phyloP scores from a whole-genome alignment of 2,113 vertebrate species.

The Rhadina sibilatrix region DNA sequence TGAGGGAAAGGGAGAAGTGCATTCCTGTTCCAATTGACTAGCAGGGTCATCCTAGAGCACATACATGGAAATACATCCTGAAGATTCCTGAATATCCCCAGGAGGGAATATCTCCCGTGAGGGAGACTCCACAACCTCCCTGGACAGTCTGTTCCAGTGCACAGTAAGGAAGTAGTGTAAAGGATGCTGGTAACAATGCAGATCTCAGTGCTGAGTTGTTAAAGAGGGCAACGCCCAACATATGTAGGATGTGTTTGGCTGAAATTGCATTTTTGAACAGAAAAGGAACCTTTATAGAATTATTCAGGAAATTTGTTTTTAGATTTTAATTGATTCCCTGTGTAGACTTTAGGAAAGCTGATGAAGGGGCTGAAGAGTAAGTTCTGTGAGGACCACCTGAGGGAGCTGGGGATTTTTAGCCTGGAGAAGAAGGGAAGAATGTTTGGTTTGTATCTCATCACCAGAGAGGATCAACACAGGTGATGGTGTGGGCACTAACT shows the following conservation, averaged over 20 bases:
- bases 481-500: background rate
- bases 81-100: background rate
- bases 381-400: background rate
- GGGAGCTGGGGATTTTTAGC: background rate
- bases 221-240: background rate
- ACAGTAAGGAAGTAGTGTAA: background rate
- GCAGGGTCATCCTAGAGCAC: background rate
- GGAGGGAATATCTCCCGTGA: background rate
- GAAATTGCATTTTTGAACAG: background rate
- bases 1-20: background rate
- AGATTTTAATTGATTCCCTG: background rate
- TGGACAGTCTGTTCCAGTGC: background rate
- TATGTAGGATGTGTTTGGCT: background rate
- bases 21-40: background rate
- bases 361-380: background rate
- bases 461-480: background rate
- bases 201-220: background rate
- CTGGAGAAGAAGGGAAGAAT: background rate
- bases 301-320: background rate
- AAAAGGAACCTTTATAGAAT: background rate
- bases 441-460: background rate
- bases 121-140: background rate
- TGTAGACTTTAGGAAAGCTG: background rate
- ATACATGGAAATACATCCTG: background rate
- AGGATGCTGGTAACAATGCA: background rate